These are phyloP conservation scores for Etheostoma spectabile DNA, from an alignment of 2,113 vertebrate genomes.

Conservation along the genomic window DNA sequence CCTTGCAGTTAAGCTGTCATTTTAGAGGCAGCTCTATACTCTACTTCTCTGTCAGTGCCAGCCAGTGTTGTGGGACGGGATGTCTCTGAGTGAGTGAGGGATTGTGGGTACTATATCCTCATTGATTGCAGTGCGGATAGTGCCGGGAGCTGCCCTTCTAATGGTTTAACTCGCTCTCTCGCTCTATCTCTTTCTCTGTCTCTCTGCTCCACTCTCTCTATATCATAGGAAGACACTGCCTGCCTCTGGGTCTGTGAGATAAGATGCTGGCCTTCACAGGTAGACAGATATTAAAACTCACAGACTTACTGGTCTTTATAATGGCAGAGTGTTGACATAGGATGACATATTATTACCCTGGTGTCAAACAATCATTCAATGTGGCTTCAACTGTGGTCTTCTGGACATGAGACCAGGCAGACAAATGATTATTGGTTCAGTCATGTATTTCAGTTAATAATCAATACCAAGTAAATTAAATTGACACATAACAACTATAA, in stretches of 20 bases:
- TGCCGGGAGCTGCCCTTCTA: constrained; percentile 41
- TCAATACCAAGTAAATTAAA: background rate
- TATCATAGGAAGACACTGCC: constrained; percentile 36
- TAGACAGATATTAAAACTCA: constrained; percentile 51
- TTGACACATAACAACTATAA: background rate
- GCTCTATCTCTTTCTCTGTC: constrained; percentile 3
- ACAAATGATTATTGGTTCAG: constrained; percentile 3
- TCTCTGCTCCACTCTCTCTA: constrained; percentile 17
- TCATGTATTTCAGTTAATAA: background rate
- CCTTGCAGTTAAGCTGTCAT: constrained; percentile 53
- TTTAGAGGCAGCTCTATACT: constrained; percentile 35
- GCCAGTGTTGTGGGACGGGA: constrained; percentile 38
- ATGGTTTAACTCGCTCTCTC: constrained; percentile 52
- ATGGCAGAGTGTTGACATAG: constrained; percentile 28
- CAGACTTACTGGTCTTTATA: constrained; percentile 27
- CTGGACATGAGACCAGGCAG: background rate
- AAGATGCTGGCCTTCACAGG: constrained; percentile 50
- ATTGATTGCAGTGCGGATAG: constrained; percentile 61
- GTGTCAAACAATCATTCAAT: constrained; percentile 12
- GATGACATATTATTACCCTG: constrained; percentile 45
- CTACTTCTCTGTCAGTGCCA: constrained; percentile 16
- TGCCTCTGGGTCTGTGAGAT: constrained; percentile 63
- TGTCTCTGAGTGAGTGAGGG: constrained; percentile 27
- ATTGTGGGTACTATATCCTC: constrained; percentile 52
- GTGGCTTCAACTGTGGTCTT: constrained; percentile 8